Conservation (phyloP, 1,140 invertebrate species). For the Anastrepha obliqua region DNA sequence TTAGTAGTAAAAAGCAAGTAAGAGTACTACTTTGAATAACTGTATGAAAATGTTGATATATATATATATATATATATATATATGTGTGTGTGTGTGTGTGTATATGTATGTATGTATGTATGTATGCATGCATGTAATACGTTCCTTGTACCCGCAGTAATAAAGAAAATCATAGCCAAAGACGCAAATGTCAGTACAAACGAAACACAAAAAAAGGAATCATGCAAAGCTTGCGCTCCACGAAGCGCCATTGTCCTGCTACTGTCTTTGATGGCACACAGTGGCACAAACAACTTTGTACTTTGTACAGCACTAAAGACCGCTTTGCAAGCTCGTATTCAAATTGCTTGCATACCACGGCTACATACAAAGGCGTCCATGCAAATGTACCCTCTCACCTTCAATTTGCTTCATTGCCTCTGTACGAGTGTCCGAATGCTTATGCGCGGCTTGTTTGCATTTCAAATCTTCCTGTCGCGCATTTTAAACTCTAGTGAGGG, state of each 20-base stretch:
- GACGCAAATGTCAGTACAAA: too few relatives aligned
- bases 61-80: too few relatives aligned
- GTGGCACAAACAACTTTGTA: constrained; percentile 13
- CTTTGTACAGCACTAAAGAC: not conserved
- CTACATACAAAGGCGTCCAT: not conserved
- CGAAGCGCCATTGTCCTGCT: constrained; percentile 3
- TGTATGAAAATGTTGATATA: too few relatives aligned
- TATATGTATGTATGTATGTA: too few relatives aligned
- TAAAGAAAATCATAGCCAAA: too few relatives aligned
- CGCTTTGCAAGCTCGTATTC: not conserved
- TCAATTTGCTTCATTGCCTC: not conserved
- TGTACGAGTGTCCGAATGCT: not conserved
- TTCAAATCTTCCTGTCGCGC: constrained; percentile 50
- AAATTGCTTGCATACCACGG: not conserved
- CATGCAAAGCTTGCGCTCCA: not conserved
- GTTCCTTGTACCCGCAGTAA: not conserved
- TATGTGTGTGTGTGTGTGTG: too few relatives aligned
- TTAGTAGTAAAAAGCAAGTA: too few relatives aligned
- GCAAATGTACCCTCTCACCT: not conserved
- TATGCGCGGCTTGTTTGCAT: constrained; percentile 47
- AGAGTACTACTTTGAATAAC: too few relatives aligned
- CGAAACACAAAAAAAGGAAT: not conserved
- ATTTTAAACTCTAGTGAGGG: constrained; percentile 28
- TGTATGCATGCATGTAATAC: too few relatives aligned
- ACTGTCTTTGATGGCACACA: not conserved